phyloP scores from a whole-genome alignment of 2,113 vertebrate species.

The Pionites leucogaster region DNA sequence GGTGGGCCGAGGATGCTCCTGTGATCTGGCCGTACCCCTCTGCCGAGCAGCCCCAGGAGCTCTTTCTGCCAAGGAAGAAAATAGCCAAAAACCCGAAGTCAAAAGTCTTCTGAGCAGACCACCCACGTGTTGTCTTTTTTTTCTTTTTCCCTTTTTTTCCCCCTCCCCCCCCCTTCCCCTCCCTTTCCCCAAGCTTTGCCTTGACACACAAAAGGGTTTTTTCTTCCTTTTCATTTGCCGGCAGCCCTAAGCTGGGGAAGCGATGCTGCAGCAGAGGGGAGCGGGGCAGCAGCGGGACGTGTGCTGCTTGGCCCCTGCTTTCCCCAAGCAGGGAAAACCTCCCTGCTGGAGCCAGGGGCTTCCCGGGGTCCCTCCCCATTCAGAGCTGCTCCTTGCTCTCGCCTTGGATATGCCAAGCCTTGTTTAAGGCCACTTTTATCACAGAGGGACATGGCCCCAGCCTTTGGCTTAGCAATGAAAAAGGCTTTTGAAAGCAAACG shows the following conservation, averaged over 20 bases:
- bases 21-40: slow-evolving; percentile 48
- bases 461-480: slow-evolving; percentile 18
- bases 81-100: slow-evolving; percentile 59
- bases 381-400: background rate
- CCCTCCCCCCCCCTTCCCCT: background rate
- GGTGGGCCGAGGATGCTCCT: slow-evolving; percentile 58
- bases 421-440: slow-evolving; percentile 45
- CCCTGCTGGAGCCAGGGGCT: accelerated
- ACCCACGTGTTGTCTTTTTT: slow-evolving; percentile 23
- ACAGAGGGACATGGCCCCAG: background rate
- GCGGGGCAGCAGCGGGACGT: background rate
- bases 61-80: slow-evolving; percentile 58
- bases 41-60: slow-evolving; percentile 40
- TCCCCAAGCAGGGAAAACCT: background rate
- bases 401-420: slow-evolving; percentile 19
- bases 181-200: slow-evolving; percentile 8
- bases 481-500: background rate
- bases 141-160: background rate
- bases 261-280: background rate
- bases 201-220: slow-evolving; percentile 3
- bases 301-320: background rate
- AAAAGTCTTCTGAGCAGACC: slow-evolving; percentile 55
- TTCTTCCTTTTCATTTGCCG: background rate
- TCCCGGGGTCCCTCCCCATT: background rate
- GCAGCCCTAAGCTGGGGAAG: background rate